Evolutionary conservation across 1,140 invertebrate species (phyloP).

Genomic region (Trigoniulus corallinus): DNA sequence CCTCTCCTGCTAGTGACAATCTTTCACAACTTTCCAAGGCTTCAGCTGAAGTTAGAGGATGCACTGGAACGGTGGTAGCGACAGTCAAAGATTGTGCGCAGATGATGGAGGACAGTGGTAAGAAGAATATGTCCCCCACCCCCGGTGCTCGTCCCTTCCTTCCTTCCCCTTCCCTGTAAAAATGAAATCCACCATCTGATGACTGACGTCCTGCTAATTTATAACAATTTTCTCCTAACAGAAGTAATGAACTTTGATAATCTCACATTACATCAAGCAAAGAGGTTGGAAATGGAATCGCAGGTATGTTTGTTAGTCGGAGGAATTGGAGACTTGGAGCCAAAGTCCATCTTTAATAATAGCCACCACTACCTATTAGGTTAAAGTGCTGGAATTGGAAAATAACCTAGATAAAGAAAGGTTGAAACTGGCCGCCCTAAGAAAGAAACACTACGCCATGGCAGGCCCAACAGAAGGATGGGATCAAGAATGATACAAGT

Average conservation of each 20-base stretch:
- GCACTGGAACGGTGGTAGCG: conserved; percentile 81
- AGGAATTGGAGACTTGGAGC: conserved; percentile 24
- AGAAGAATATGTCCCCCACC: too few relatives aligned
- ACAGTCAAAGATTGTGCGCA: conserved; percentile 75
- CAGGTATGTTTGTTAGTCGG: conserved; percentile 43
- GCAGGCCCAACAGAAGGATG: conserved; percentile 45
- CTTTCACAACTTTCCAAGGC: conserved; percentile 60
- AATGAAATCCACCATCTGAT: too few relatives aligned
- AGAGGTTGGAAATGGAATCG: conserved; percentile 88
- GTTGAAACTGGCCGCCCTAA: conserved; percentile 56
- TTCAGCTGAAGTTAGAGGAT: conserved; percentile 68
- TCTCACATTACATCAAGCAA: conserved; percentile 80
- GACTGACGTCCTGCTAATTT: too few relatives aligned
- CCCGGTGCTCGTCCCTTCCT: too few relatives aligned
- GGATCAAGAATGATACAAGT: too few relatives aligned
- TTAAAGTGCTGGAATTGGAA: conserved; percentile 72
- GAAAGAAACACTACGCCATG: conserved; percentile 83
- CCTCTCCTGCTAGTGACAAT: conserved; percentile 61
- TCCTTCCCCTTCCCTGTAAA: too few relatives aligned
- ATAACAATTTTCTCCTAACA: conserved; percentile 25
- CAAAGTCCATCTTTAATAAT: background rate
- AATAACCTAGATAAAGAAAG: conserved; percentile 75
- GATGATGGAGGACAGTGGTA: conserved; percentile 67
- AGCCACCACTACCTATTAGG: conserved; percentile 20
- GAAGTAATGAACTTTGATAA: conserved; percentile 78